These are phyloP conservation scores for Cephus nigrinus DNA, from an alignment of 2,888 invertebrate species.

Conservation along the genomic window DNA sequence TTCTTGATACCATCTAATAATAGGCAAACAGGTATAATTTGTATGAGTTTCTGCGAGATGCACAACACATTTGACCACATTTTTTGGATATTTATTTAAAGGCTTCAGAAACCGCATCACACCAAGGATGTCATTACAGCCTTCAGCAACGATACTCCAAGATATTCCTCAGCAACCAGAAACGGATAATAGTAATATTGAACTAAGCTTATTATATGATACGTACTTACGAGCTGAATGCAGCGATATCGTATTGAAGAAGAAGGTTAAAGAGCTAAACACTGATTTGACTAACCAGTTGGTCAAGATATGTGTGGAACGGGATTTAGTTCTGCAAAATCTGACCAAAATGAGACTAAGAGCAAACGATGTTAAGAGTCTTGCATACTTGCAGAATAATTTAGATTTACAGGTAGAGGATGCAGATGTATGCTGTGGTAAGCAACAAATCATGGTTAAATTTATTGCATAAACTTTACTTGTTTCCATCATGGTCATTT, in stretches of 20 bases:
- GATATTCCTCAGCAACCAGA: slow-evolving; percentile 29
- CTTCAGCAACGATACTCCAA: background rate
- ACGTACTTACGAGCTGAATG: slow-evolving; percentile 36
- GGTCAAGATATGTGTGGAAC: slow-evolving; percentile 35
- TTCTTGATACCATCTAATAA: too few species aligned
- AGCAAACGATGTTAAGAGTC: slow-evolving; percentile 34
- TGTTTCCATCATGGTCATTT: background rate
- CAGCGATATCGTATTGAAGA: slow-evolving; percentile 34
- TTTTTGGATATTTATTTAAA: background rate
- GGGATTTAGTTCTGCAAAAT: slow-evolving; percentile 31
- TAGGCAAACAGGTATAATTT: too few species aligned
- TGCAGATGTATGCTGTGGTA: slow-evolving; percentile 22
- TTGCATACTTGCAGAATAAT: slow-evolving; percentile 32
- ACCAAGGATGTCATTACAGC: slow-evolving; percentile 3
- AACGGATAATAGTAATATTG: slow-evolving; percentile 28
- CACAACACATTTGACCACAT: background rate
- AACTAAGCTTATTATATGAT: slow-evolving; percentile 39
- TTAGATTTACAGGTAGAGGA: slow-evolving; percentile 30
- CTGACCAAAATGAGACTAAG: slow-evolving; percentile 32
- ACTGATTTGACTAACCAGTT: slow-evolving; percentile 29
- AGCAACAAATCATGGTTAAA: slow-evolving; percentile 6
- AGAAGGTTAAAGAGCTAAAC: slow-evolving; percentile 33
- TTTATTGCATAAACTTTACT: background rate
- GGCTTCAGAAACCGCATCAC: background rate
- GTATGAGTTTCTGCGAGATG: too few species aligned